Base-by-base conservation (phyloP, 2,888 invertebrate species). In the Hyles lineata region DNA sequence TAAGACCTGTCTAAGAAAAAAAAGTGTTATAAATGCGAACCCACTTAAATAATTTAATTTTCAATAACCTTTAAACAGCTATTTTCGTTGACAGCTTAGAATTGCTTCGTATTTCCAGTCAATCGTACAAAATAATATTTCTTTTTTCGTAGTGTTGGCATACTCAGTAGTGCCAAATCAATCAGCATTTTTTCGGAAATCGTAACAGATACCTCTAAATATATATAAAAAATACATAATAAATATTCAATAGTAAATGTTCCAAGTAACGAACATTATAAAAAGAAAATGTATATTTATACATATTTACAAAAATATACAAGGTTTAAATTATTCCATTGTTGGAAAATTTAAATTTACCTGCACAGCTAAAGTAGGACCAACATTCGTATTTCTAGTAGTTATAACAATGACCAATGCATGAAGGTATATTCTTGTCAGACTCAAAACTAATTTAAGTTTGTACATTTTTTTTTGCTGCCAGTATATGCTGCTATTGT, bases 271-370 rank as follows among this genome's bases (percentile, higher is more conserved):
- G 15, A 25, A 67, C 50, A 17, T 50, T 50, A 50, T 23, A n/a
- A 63, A 50, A 23, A 50, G 6, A 43, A 17, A 50, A 67, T 50
- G 23, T 67, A 50, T 67, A 5, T 55, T 17, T 67, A 50, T 50
- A 67, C 50, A 67, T 67, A 67, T 67, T 67, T 67, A 67, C 67
- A 67, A 21, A 21, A 35, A 43, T 35, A 4, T 60, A 60, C 23
- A 60, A 60, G 17, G 25, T 23, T 60, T 23, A 5, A 3, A 25
- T 23, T 25, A 5, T 60, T 17, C 25, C 23, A 60, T 17, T 17
- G n/a, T n/a, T 15, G 25, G 60, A 4, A 0, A 17, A 25, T 15
- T 55, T 7, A 7, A 3, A 19, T 19, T 43, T 43, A 43, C 43
- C 55, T 55, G 55, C 19, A 17, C n/a, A n/a, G 55, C 4, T n/a